Base-by-base conservation (phyloP, 2,113 vertebrate genomes). In the Hippopotamus amphibius region DNA sequence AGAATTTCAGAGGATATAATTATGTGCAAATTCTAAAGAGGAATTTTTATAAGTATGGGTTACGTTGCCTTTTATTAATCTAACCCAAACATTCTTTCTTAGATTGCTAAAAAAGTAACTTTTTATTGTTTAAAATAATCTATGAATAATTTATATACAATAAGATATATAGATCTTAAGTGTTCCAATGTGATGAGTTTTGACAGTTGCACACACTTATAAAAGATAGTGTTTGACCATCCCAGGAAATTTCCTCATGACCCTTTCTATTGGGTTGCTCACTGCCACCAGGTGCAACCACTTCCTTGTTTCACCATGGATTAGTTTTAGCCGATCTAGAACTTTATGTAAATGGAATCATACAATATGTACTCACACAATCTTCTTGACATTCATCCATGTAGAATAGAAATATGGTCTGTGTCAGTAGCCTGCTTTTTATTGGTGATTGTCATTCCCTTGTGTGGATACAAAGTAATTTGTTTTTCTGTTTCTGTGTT, bases 1-100 rank as follows among this genome's bases (percentile, higher is more conserved):
- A 97, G 55, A 93, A 98, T 97, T 97, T 96, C 48, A 95, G 53
- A 95, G 96, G 53, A 43, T 68, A 92, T 53, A 89, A 92, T 84
- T 95, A 88, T 66, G 92, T 80, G 57, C 74, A 97, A 84, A 97
- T 95, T 90, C 65, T 89, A 61, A 93, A 94, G 69, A 68, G 17
- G 2, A 28, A 50, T 81, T 93, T 95, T 95, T 84, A 21, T 48
- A 19, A 71, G n/a, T 48, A 55, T 84, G 33, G 50, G 2, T 6
- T 74, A 46, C 14, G 89, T 87, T 93, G 77, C 6, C 12, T 93
- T 90, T 82, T 96, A 77, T 22, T 17, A 80, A 30, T 66, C 7
- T 92, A 9, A 88, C 22, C 19, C 43, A 95, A 90, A 55, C 26
- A 50, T 28, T 87, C 30, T 79, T 84, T 92, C 55, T 57, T 77